Evolutionary conservation across 1,140 invertebrate genomes (phyloP).

Genomic region (Aphelinus atriplicis): DNA sequence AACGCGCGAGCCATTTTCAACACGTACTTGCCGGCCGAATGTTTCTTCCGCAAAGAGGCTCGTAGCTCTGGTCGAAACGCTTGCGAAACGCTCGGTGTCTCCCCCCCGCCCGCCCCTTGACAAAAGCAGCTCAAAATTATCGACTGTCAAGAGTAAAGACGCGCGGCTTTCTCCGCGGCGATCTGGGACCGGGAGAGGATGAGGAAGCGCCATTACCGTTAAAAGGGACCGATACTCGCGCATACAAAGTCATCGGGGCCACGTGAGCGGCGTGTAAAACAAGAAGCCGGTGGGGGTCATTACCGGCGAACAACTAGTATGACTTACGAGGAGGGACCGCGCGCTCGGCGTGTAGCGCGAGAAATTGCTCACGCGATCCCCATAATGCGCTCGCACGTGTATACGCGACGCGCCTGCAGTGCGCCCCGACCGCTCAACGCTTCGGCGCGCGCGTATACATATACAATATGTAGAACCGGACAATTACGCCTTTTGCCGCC

Average conservation of each 20-base stretch:
- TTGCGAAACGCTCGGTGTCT: slow-evolving; percentile 8
- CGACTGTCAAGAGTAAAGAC: too few relatives aligned
- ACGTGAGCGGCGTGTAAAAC: slow-evolving; percentile 49
- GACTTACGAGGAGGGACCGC: slow-evolving; percentile 49
- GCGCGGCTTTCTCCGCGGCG: not conserved
- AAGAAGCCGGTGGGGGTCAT: slow-evolving; percentile 55
- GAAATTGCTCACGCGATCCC: slow-evolving; percentile 3
- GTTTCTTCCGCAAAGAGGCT: slow-evolving; percentile 1
- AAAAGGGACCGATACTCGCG: slow-evolving; percentile 36
- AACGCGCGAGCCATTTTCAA: too few relatives aligned
- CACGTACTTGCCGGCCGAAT: too few relatives aligned
- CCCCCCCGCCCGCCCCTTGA: too few relatives aligned
- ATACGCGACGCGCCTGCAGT: not conserved
- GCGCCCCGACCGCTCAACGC: too few relatives aligned
- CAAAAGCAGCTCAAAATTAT: too few relatives aligned
- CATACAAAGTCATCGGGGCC: slow-evolving; percentile 33
- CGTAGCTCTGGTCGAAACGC: not conserved
- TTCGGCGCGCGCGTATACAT: too few relatives aligned
- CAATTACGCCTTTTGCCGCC: too few relatives aligned
- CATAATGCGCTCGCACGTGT: not conserved
- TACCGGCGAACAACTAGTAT: slow-evolving; percentile 57
- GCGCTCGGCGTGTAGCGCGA: not conserved
- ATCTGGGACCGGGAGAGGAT: not conserved
- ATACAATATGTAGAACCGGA: too few relatives aligned
- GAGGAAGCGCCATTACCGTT: not conserved